Base-by-base conservation (phyloP, 2,888 invertebrate genomes). In the Herminia tarsipennalis region DNA sequence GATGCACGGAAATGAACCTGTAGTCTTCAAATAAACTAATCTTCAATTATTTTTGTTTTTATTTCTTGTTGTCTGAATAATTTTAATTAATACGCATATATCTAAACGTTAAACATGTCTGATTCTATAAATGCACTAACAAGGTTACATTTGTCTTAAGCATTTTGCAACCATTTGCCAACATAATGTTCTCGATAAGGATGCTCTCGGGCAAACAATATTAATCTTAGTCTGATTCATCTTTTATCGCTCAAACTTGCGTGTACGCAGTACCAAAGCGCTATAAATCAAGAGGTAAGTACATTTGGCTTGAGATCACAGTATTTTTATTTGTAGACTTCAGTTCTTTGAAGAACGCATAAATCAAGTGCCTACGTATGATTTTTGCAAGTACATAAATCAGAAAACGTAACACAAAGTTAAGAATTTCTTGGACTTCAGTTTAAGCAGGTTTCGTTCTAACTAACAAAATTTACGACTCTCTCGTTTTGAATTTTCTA, bases 231-330 rank as follows among this genome's bases (percentile, higher is more conserved):
- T 65, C 68, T 77, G 81, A 85, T 85, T 82, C 83, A 86, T 85
- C 79, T 83, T 83, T 87, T 87, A 88, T 83, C 83, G 82, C 74
- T 82, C 75, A 78, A 78, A 82, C 76, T 78, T 76, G 69, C 73
- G 70, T 81, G 79, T 82, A 77, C 66, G 74, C 72, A 73, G 74
- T 36, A 38, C 60, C 69, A 60, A 55, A 70, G 58, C 41, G 50
- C 67, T 56, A 83, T 88, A 84, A 86, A 88, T 88, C 86, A 88
- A 74, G 70, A 17, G 32, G 36, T 44, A 56, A 61, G 56, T 57
- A 61, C 57, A 45, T 56, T 76, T 71, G 69, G 60, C 70, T 49
- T 54, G 56, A 54, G 68, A 63, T 59, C 63, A 70, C 56, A 52
- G 34, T 66, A 56, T 51, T 51, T 57, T 65, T 45, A 54, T 40